A percentile compares a stretch with the other conserved stretches of the same genome.
Evolutionary conservation across 1,140 invertebrate species (phyloP).

Genomic region (Drosophila ironensis): DNA sequence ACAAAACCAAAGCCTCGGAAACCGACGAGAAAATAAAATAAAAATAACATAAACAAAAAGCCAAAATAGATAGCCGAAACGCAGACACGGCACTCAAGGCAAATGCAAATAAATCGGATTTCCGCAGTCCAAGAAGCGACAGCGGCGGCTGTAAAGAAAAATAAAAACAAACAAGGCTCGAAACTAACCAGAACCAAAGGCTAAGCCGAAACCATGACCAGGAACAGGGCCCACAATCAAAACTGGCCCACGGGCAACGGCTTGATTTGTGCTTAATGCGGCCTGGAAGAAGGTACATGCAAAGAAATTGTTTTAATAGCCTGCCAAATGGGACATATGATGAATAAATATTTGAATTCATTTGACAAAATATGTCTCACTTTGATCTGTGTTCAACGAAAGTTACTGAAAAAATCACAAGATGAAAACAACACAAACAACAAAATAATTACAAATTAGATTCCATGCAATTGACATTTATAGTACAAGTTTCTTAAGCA

Average conservation of each 20-base stretch:
- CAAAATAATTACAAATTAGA: too few species aligned
- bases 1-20: conserved; percentile 17
- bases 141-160: conserved; percentile 5
- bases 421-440: too few species aligned
- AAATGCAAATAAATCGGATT: conserved; percentile 59
- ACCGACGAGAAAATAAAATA: neutral
- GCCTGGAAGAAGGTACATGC: conserved; percentile 5
- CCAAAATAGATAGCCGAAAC: conserved; percentile 12
- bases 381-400: too few species aligned
- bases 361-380: too few species aligned
- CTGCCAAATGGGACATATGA: too few species aligned
- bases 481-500: neutral
- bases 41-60: conserved; percentile 2
- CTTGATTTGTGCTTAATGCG: conserved; percentile 49
- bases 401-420: too few species aligned
- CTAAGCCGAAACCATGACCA: conserved; percentile 11
- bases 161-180: conserved; percentile 41
- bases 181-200: conserved; percentile 32
- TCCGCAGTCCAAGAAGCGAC: conserved; percentile 5
- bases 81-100: conserved; percentile 27
- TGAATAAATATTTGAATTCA: neutral
- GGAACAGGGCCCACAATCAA: conserved; percentile 21
- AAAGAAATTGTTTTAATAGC: neutral
- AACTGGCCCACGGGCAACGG: conserved; percentile 25
- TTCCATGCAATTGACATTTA: too few species aligned